phyloP scores from a whole-genome alignment of 2,888 invertebrate genomes.

The Gastrophysa polygoni region DNA sequence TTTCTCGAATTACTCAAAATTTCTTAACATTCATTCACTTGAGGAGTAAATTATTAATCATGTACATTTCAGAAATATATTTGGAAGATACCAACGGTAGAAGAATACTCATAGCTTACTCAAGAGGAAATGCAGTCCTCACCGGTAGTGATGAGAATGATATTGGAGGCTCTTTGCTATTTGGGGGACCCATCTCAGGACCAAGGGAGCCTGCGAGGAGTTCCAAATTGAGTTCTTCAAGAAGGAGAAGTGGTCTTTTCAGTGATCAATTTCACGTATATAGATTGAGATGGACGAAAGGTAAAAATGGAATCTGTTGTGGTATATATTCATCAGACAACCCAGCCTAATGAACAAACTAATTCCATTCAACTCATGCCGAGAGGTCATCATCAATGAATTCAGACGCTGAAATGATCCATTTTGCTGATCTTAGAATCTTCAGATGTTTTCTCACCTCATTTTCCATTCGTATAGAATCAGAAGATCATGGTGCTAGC shows the following conservation, averaged over 20 bases:
- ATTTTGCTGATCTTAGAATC: too few species aligned
- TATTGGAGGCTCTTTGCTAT: constrained; percentile 58
- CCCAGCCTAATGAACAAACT: too few species aligned
- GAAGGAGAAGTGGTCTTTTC: constrained; percentile 52
- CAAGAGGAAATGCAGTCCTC: constrained; percentile 54
- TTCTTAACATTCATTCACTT: too few species aligned
- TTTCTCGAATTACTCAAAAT: too few species aligned
- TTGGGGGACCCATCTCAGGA: constrained; percentile 61
- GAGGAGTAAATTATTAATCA: constrained; percentile 14
- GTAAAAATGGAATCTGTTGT: too few species aligned
- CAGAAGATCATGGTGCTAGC: too few species aligned
- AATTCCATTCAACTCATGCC: too few species aligned
- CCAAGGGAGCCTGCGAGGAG: constrained; percentile 38
- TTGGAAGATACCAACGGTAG: constrained; percentile 39
- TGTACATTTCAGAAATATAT: constrained; percentile 44
- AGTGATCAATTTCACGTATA: constrained; percentile 69
- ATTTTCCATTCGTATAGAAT: too few species aligned
- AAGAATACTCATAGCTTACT: constrained; percentile 52
- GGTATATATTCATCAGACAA: too few species aligned
- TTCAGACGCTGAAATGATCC: too few species aligned
- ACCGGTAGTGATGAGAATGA: constrained; percentile 52
- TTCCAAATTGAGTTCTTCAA: constrained; percentile 29
- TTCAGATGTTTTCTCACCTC: too few species aligned
- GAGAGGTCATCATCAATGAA: too few species aligned
- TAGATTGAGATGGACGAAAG: constrained; percentile 69